These are phyloP conservation scores for Geotrupes spiniger DNA, from an alignment of 2,888 invertebrate genomes.

Conservation along the genomic window DNA sequence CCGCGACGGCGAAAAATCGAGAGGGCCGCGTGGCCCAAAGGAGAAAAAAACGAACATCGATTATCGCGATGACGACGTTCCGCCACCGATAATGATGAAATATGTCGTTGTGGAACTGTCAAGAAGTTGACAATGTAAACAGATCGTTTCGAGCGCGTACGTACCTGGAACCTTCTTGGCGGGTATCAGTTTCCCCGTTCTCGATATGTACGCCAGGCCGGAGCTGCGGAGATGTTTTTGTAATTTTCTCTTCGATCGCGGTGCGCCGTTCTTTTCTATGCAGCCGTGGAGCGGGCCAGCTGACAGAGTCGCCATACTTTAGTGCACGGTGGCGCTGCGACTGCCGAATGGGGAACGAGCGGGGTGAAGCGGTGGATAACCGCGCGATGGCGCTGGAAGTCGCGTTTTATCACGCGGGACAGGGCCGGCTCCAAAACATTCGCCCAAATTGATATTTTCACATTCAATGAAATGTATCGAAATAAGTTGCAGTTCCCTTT, in stretches of 20 bases:
- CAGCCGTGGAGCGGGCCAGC: constrained; percentile 42
- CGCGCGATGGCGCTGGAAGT: no score
- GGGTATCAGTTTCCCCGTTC: constrained; percentile 52
- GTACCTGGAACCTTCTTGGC: constrained; percentile 53
- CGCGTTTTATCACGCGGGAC: no score
- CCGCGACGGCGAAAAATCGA: no score
- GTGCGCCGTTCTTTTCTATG: constrained; percentile 45
- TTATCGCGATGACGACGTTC: constrained; percentile 24
- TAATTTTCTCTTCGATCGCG: constrained; percentile 50
- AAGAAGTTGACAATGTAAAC: constrained; percentile 42
- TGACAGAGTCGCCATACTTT: constrained; percentile 50
- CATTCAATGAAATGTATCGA: no score
- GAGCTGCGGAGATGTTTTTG: constrained; percentile 52
- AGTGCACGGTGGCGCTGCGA: constrained; percentile 33
- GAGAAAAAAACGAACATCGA: constrained; percentile 18
- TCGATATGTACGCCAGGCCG: constrained; percentile 52
- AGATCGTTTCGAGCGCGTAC: constrained; percentile 29
- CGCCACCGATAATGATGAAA: constrained; percentile 24
- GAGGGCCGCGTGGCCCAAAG: constrained; percentile 3
- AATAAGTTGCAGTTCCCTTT: no score
- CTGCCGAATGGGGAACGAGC: no score
- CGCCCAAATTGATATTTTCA: no score
- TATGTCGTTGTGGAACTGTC: constrained; percentile 24
- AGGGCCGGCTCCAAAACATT: no score
- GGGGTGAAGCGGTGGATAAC: no score